Evolutionary conservation across 2,888 invertebrate genomes (phyloP).

Genomic region (Heliconius charithonia): DNA sequence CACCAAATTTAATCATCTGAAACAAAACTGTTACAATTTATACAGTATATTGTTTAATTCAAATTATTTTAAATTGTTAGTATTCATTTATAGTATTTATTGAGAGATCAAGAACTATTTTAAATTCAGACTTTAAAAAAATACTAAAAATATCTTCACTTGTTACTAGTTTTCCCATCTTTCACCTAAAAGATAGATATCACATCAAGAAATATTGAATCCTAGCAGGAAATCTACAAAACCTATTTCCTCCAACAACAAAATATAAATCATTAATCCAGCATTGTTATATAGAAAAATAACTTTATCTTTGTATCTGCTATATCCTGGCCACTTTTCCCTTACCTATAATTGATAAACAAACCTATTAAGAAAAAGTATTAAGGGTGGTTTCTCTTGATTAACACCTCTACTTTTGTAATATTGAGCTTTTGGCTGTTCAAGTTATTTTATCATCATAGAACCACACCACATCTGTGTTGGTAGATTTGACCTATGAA

Average conservation of each 20-base stretch:
- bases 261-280: neutral
- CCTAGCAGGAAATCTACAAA: neutral
- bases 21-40: constrained; percentile 51
- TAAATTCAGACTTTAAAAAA: neutral
- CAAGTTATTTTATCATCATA: neutral
- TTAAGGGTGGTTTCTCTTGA: too few species aligned
- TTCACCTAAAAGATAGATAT: neutral
- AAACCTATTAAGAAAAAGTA: too few species aligned
- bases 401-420: too few species aligned
- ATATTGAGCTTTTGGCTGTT: neutral
- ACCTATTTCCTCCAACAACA: neutral
- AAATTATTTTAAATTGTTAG: too few species aligned
- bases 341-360: too few species aligned
- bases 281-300: neutral
- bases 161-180: neutral
- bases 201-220: neutral
- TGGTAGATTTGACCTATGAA: too few species aligned
- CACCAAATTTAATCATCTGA: constrained; percentile 87
- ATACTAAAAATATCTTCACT: neutral
- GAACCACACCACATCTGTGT: too few species aligned
- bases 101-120: neutral
- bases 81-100: neutral
- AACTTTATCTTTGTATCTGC: neutral
- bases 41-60: constrained; percentile 22
- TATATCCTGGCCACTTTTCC: too few species aligned